Base-by-base conservation (phyloP, 2,113 vertebrate species). In the Mionectes macconnelli region DNA sequence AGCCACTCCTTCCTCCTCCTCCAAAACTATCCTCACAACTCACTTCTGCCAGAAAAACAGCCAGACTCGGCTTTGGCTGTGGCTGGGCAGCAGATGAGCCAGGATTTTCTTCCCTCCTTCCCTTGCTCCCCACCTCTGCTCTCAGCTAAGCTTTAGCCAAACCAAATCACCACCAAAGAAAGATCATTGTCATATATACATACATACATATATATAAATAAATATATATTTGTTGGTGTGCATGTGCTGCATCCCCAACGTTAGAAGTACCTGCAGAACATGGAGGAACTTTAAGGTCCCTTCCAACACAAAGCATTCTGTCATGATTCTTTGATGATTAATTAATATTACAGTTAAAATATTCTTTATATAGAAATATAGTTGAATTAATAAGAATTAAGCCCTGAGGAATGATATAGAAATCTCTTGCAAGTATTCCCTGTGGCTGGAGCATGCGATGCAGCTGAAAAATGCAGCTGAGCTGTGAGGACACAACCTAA, bases 1-100 rank as follows among this genome's bases (percentile, higher is more conserved):
- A 93, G 89, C 91, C 91, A 77, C 95, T 91, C 95, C 93, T 95
- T 92, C 47, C 93, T 79, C 89, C 81, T 92, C 76, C 75, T 83
- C 56, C 89, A 35, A 6, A 94, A 62, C 62, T 23, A 37, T 79
- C 91, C 77, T 75, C 9, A 5, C 47, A 31, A 11, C 57, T 87
- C 40, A 1, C 62, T 68, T 60, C 87, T 95, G 94, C 77, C 84
- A 90, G 68, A 72, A 68, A 9, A 5, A 5, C 68, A 64, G 55
- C 63, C 66, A 40, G 85, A 40, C 4, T 2, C 76, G 33, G 8
- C 64, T 75, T 62, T 3, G 6, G 39, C 78, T 80, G 6, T 33
- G 33, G 19, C 64, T 49, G 59, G 82, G 42, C 64, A 63, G 19
- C 1, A 1, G 35, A 4, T 31, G 60, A 81, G 10, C 42, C 22